These are phyloP conservation scores for Eudorcas thomsonii DNA, from an alignment of 2,113 vertebrate species.

Conservation along the genomic window DNA sequence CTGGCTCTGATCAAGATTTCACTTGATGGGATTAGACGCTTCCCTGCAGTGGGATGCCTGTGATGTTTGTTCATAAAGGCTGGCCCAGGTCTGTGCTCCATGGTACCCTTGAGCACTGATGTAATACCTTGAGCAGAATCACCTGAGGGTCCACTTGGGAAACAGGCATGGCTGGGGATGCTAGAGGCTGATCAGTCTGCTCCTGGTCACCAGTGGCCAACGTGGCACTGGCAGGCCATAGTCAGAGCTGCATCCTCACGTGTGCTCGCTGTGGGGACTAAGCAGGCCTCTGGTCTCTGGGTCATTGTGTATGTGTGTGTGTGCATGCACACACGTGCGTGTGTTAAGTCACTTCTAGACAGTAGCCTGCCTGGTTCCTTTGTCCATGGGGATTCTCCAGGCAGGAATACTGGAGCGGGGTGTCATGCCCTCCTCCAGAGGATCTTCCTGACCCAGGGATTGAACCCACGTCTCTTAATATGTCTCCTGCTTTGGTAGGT, in stretches of 20 bases:
- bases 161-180: not conserved
- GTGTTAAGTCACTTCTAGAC: not conserved
- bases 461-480: not conserved
- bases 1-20: not conserved
- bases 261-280: not conserved
- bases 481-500: not conserved
- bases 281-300: not conserved
- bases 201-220: not conserved
- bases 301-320: not conserved
- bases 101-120: not conserved
- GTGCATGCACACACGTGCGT: fast-evolving
- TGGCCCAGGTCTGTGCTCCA: not conserved
- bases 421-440: not conserved
- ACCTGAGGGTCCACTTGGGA: not conserved
- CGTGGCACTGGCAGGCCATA: not conserved
- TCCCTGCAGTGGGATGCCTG: not conserved
- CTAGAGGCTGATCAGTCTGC: not conserved
- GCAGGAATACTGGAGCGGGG: not conserved
- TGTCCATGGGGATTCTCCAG: not conserved
- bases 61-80: not conserved
- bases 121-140: not conserved
- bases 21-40: not conserved
- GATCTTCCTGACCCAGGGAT: not conserved
- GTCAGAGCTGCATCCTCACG: not conserved
- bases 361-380: not conserved